Evolutionary conservation across 2,888 invertebrate species (phyloP), one percentile per base, ranked within the genome.

Genomic region (Pammene aurita): DNA sequence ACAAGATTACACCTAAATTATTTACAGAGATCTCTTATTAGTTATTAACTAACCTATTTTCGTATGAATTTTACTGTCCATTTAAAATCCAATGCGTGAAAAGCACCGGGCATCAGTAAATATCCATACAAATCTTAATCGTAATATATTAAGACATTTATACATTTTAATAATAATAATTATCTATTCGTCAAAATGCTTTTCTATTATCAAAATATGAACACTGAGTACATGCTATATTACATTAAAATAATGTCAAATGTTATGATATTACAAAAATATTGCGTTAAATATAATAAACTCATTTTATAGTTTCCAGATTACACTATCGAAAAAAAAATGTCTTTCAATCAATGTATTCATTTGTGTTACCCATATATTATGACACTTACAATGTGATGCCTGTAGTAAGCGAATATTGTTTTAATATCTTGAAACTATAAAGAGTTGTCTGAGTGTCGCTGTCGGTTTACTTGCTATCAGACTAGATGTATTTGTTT

Each of bases 151-250:
- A 74, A 66, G 66, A 69, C 62, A 55, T 72, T 70, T 71, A 68
- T 61, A 74, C 68, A 66, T 52, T 67, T 58, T 72, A 72, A 71
- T 72, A 58, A 71, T 72, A 58, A 66, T 68, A 64, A 67, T 54
- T 70, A 69, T 69, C 55, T 62, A 70, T 60, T 60, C 68, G 46
- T 73, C 63, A 78, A 79, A 78, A 77, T 76, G 73, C 73, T 71
- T 72, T 73, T 64, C 69, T 62, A 75, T 52, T 80, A 81, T 76
- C 77, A 83, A 86, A 87, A 84, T 85, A 85, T 83, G 83, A 86
- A 85, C 83, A 86, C 84, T 80, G 81, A 67, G 72, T 67, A 67
- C 66, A 66, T 44, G 63, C 60, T 67, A 57, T 62, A 68, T 52
- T 46, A 44, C 56, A 66, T 73, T 50, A 41, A 74, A 73, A 64